phyloP scores from a whole-genome alignment of 2,888 invertebrate species.

The Drosophila leonis region DNA sequence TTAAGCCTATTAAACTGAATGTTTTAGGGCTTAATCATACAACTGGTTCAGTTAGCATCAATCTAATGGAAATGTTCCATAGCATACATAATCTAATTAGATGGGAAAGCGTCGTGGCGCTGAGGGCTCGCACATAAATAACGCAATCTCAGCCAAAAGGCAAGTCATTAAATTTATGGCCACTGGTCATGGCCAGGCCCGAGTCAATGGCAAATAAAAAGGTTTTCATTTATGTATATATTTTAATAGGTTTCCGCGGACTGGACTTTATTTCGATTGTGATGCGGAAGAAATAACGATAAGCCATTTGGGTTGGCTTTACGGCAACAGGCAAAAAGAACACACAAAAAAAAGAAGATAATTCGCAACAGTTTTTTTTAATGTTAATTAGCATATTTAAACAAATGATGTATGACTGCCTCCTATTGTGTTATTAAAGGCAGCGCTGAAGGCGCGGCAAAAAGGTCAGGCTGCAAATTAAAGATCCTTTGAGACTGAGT shows the following conservation, averaged over 20 bases:
- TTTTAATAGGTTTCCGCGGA: conserved; percentile 56
- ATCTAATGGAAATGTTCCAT: conserved; percentile 33
- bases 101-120: conserved; percentile 21
- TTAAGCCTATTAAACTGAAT: conserved; percentile 57
- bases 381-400: conserved; percentile 68
- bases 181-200: conserved; percentile 53
- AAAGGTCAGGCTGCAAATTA: neutral
- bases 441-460: conserved; percentile 13
- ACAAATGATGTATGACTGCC: conserved; percentile 52
- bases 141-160: conserved; percentile 70
- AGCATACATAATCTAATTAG: conserved; percentile 71
- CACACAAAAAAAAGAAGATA: neutral
- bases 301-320: conserved; percentile 51
- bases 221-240: conserved; percentile 64
- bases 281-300: conserved; percentile 71
- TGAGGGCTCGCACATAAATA: conserved; percentile 61
- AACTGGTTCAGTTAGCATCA: conserved; percentile 25
- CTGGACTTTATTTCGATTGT: conserved; percentile 35
- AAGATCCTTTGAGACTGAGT: neutral
- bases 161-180: conserved; percentile 75
- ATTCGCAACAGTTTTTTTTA: conserved; percentile 1
- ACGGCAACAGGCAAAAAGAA: conserved; percentile 12
- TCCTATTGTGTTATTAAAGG: conserved; percentile 31
- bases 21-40: conserved; percentile 26
- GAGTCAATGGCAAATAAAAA: conserved; percentile 63